Conservation (phyloP, 2,113 vertebrate genomes). For the Calidris pugnax region DNA sequence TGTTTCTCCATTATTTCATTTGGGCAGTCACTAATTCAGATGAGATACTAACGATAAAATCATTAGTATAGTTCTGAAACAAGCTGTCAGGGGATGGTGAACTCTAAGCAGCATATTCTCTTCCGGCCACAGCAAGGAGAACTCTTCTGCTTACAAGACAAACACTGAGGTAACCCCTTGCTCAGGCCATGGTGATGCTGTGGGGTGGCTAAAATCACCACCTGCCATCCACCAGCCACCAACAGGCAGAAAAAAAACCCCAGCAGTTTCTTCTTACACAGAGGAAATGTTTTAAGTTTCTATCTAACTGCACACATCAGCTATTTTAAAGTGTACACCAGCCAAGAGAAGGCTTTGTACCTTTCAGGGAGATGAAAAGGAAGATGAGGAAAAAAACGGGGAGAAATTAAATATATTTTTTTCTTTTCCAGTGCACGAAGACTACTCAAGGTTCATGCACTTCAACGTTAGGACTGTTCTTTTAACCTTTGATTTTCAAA, state of each 20-base stretch:
- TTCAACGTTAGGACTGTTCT: rapidly evolving
- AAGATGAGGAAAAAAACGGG: not conserved
- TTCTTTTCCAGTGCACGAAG: not conserved
- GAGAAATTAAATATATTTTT: not conserved
- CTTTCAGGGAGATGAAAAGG: not conserved
- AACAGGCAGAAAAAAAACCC: not conserved
- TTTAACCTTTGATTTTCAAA: not conserved
- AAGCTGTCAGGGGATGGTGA: not conserved
- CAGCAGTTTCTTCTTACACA: not conserved
- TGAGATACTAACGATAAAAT: not conserved
- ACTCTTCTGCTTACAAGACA: not conserved
- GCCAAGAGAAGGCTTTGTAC: not conserved
- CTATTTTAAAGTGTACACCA: not conserved
- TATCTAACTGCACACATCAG: not conserved
- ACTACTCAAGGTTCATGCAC: not conserved
- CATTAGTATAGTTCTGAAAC: not conserved
- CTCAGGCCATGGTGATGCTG: not conserved
- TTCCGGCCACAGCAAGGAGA: not conserved
- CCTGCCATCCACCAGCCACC: not conserved
- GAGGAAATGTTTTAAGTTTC: not conserved
- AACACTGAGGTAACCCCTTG: not conserved
- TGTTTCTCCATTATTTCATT: not conserved
- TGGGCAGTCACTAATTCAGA: not conserved
- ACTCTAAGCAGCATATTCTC: not conserved
- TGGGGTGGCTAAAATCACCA: not conserved